These are phyloP conservation scores for Sarotherodon lohbergeri DNA, from an alignment of 2,113 vertebrate species.

Conservation along the genomic window DNA sequence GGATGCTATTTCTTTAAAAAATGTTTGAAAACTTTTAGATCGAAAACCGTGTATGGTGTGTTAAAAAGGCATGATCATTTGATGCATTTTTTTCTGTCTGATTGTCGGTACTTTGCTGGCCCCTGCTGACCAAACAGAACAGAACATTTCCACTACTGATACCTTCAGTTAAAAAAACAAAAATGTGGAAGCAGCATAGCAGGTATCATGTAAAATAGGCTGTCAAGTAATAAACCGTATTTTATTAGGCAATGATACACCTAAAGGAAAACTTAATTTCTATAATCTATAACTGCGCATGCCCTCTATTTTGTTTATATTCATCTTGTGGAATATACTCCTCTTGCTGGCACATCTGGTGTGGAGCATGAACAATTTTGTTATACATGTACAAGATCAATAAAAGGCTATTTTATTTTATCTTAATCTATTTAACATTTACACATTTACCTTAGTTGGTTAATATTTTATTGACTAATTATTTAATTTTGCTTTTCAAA, in stretches of 20 bases:
- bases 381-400: background rate
- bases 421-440: background rate
- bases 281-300: background rate
- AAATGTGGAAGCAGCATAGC: accelerated
- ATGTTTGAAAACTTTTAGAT: background rate
- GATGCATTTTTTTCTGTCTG: background rate
- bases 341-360: background rate
- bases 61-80: background rate
- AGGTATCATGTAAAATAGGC: background rate
- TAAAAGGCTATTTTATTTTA: background rate
- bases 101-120: conserved; percentile 22
- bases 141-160: background rate
- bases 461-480: background rate
- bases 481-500: background rate
- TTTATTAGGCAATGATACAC: background rate
- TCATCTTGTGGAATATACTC: background rate
- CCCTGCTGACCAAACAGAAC: conserved; percentile 24
- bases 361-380: background rate
- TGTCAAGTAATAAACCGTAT: background rate
- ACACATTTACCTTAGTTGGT: background rate
- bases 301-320: accelerated
- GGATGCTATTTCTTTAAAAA: background rate
- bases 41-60: background rate
- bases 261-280: accelerated
- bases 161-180: background rate